Evolutionary conservation across 1,140 invertebrate species (phyloP).

Genomic region (Temnothorax longispinosus): DNA sequence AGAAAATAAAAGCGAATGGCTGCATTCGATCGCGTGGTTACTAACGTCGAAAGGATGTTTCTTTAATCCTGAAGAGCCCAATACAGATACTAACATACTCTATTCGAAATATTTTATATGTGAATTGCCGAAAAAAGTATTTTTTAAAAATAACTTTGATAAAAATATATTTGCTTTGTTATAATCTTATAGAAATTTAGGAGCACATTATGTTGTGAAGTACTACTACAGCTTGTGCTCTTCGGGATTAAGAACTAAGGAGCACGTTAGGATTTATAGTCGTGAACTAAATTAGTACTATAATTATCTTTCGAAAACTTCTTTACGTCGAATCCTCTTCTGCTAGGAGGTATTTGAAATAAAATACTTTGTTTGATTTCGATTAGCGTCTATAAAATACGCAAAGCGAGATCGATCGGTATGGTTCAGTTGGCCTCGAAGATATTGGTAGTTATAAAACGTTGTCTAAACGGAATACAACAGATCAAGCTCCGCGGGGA

Average conservation of each 20-base stretch:
- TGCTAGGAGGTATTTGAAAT: constrained; percentile 19
- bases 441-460: constrained; percentile 25
- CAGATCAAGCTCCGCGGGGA: constrained; percentile 35
- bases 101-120: not conserved
- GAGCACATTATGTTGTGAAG: not conserved
- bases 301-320: constrained; percentile 11
- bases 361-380: constrained; percentile 33
- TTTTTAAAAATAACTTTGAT: not conserved
- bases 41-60: not conserved
- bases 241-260: constrained; percentile 18
- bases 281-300: not conserved
- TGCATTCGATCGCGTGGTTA: not conserved
- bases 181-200: constrained; percentile 1
- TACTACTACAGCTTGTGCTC: not conserved
- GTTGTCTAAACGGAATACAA: constrained; percentile 28
- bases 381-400: constrained; percentile 48
- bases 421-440: constrained; percentile 47
- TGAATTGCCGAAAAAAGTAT: not conserved
- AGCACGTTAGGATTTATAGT: not conserved
- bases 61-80: constrained; percentile 29
- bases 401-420: constrained; percentile 33
- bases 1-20: not conserved
- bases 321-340: not conserved
- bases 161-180: not conserved
- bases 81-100: not conserved